Conservation (phyloP, 1,140 invertebrate species). For the Bombus terrestris region DNA sequence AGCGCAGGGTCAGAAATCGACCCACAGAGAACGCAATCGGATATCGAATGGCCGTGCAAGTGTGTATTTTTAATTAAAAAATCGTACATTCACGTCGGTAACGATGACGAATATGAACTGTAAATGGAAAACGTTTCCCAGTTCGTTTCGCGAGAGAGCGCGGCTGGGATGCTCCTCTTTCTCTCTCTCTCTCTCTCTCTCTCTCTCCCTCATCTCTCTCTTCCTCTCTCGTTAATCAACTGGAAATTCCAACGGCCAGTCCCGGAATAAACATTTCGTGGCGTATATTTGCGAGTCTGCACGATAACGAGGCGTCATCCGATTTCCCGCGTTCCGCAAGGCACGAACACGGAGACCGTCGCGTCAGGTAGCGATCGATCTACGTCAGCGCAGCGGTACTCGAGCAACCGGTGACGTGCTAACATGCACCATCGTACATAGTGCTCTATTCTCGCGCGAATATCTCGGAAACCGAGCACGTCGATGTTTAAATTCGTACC, state of each 20-base stretch:
- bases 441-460: background rate
- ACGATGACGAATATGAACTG: background rate
- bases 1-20: background rate
- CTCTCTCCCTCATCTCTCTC: too few species aligned
- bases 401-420: conserved; percentile 23
- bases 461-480: background rate
- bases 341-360: background rate
- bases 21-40: background rate
- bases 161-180: too few species aligned
- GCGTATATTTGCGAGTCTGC: background rate
- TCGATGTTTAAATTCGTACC: background rate
- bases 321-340: conserved; percentile 23
- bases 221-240: background rate
- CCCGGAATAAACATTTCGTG: background rate
- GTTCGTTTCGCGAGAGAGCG: background rate
- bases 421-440: background rate
- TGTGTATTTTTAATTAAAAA: conserved; percentile 16
- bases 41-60: too few species aligned
- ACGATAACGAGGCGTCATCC: conserved; percentile 17
- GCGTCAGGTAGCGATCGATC: conserved; percentile 15
- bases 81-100: background rate
- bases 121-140: background rate
- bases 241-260: background rate
- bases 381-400: conserved; percentile 15
- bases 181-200: too few species aligned